phyloP scores from a whole-genome alignment of 2,113 vertebrate genomes.

The Rhea pennata region DNA sequence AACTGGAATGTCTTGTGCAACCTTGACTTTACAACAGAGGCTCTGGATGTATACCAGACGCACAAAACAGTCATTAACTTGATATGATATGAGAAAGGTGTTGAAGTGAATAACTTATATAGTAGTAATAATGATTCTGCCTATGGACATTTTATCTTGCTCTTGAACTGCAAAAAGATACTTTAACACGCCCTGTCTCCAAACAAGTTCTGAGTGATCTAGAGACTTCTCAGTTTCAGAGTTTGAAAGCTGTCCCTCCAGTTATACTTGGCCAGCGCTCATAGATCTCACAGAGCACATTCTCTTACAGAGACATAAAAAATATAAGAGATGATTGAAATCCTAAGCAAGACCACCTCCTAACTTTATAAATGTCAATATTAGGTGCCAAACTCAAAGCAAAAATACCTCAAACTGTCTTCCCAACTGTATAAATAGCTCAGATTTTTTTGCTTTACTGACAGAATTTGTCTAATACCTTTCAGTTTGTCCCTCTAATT shows the following conservation, averaged over 20 bases:
- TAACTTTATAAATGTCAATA: background rate
- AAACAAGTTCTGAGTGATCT: conserved; percentile 13
- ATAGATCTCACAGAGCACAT: background rate
- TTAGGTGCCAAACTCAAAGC: background rate
- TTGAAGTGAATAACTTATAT: conserved; percentile 59
- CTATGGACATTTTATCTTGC: conserved; percentile 41
- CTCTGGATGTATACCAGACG: conserved; percentile 56
- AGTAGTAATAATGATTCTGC: conserved; percentile 20
- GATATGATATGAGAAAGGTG: conserved; percentile 61
- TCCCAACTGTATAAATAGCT: conserved; percentile 35
- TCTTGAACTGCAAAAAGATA: background rate
- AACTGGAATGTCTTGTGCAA: background rate
- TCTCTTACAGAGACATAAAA: background rate
- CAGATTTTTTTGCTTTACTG: conserved; percentile 1
- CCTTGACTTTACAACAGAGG: conserved; percentile 9
- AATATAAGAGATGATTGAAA: conserved; percentile 17
- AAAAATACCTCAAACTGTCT: background rate
- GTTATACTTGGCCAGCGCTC: background rate
- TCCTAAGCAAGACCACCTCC: background rate
- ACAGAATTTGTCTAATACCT: background rate
- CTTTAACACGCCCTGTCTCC: conserved; percentile 7
- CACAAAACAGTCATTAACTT: conserved; percentile 46
- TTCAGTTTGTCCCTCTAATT: background rate
- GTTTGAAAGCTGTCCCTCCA: background rate
- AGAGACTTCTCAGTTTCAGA: conserved; percentile 9